Evolutionary conservation across 2,113 vertebrate genomes (phyloP), one percentile per base, ranked within the genome.

Genomic region (Puntigrus tetrazona): DNA sequence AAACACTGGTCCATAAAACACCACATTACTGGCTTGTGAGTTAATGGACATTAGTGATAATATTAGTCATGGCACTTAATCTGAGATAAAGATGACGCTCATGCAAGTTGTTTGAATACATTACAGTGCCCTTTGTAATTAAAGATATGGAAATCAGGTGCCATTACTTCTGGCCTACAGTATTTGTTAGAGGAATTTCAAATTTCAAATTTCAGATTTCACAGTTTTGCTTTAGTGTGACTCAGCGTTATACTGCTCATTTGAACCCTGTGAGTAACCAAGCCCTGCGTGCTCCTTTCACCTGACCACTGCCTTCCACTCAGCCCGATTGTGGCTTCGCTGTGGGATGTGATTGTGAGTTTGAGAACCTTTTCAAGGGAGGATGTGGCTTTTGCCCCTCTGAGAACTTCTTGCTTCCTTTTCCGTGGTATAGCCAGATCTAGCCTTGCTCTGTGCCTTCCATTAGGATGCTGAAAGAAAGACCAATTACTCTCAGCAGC

Each of bases 381-480:
- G 78, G 61, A 84, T 59, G 45, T 84, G 84, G 81, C 81, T 65
- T 87, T 78, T 63, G 82, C 88, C 36, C 36, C 47, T 70, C 79
- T 81, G 63, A 84, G 86, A 84, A 65, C 85, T 82, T 52, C 65
- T 87, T 57, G 38, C 43, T 67, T 83, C 31, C 84, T 84, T 83
- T 86, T 82, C 36, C 43, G 72, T 76, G 63, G 50, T 57, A 74
- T 70, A 38, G 41, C 14, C 45, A 82, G 45, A 57, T 25, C 41
- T 14, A 45, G n/a, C 82, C 61, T 85, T 59, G 52, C 67, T 11
- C 45, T 27, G 67, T 75, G 85, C 38, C 34, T 34, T 85, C 90
- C 88, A 91, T 92, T 90, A 92, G 88, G 75, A 89, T 81, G 63
- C 86, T 89, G 84, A 92, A 89, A 92, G 89, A 85, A 82, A 90